Base-by-base conservation (phyloP, 2,113 vertebrate species). In the Callipepla squamata region DNA sequence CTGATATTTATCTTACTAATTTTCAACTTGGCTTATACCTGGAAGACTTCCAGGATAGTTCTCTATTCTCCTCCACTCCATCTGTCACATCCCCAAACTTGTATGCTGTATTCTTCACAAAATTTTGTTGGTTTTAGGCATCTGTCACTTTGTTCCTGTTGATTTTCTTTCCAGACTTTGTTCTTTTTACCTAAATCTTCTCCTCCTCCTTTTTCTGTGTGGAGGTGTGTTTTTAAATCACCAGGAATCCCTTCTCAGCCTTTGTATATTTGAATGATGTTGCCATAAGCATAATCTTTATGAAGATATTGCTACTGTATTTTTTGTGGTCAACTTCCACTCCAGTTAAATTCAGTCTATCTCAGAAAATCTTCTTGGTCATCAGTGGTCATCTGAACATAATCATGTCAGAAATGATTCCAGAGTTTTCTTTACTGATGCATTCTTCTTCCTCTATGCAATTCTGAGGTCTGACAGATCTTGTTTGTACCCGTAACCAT, bases 11-110 rank as follows among this genome's bases (percentile, higher is more conserved):
- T 91, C 68, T 92, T 83, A 57, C 67, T 95, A 73, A 69, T 89
- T 80, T 95, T 96, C 85, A 80, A 78, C 38, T 93, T 93, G 82
- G 90, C 75, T 95, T 96, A 68, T 78, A 93, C 72, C 88, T 94
- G 96, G 96, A 96, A 92, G 57, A 88, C 80, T 95, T 96, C 93
- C 96, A 96, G 82, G 34, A 80, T 90, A 80, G 91, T 94, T 79
- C 82, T 89, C 92, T 90, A 75, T 94, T 95, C 94, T 95, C 94
- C 96, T 96, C 92, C 93, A 95, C 87, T 96, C 96, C 94, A 93
- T 96, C 96, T 96, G 94, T 94, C 68, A 83, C 30, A 47, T 83
- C 57, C 92, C 61, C 80, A 47, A 5, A 22, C 77, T 83, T 61
- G 28, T 85, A 8, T 90, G 45, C 73, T 95, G 72, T 32, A 85